These are phyloP conservation scores for Hypena proboscidalis DNA, from an alignment of 2,888 invertebrate species.

Conservation along the genomic window DNA sequence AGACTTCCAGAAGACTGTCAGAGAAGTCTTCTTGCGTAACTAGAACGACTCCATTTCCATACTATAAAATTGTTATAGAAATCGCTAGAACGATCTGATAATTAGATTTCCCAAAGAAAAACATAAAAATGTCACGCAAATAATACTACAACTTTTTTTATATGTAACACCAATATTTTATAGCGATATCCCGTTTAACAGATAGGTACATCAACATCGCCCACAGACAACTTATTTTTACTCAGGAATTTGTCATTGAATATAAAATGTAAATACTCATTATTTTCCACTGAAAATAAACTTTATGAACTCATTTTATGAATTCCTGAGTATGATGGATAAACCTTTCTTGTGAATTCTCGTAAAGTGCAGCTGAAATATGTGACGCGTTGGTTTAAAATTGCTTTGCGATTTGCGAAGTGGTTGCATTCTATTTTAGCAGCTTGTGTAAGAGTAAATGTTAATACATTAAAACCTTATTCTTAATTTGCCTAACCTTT, in stretches of 20 bases:
- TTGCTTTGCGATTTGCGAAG: not conserved
- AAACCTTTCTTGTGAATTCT: not conserved
- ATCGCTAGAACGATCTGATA: too few species aligned
- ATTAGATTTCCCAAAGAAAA: too few species aligned
- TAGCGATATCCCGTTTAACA: conserved; percentile 14
- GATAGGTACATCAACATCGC: conserved; percentile 22
- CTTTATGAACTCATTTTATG: conserved; percentile 24
- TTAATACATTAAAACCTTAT: not conserved
- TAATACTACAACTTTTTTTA: not conserved
- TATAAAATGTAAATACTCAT: conserved; percentile 21
- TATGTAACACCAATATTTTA: conserved; percentile 7
- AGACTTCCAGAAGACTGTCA: too few species aligned
- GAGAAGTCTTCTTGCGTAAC: too few species aligned
- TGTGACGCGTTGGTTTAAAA: not conserved
- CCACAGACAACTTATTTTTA: conserved; percentile 31
- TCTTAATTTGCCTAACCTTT: not conserved
- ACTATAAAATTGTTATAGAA: too few species aligned
- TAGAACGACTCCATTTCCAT: too few species aligned
- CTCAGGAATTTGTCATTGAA: conserved; percentile 45
- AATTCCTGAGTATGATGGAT: conserved; percentile 12
- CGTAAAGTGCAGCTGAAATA: not conserved
- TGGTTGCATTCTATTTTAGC: not conserved
- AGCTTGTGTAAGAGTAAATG: not conserved
- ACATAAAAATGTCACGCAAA: not conserved
- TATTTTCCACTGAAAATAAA: conserved; percentile 35